These are phyloP conservation scores for Cylas formicarius DNA, from an alignment of 1,140 invertebrate species.

Conservation along the genomic window DNA sequence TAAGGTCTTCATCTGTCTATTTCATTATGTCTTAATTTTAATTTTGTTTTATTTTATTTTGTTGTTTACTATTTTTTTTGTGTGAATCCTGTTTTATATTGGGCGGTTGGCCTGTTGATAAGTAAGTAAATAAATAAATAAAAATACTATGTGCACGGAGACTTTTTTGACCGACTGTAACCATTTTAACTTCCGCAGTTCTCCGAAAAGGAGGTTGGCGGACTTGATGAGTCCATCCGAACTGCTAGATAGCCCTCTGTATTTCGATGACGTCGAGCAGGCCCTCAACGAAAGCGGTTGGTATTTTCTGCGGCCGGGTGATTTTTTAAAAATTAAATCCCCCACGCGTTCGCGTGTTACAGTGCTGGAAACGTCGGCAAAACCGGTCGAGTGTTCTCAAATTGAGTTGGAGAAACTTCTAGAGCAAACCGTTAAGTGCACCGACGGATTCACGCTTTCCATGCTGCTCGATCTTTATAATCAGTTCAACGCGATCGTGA, in stretches of 20 bases:
- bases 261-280: constrained; percentile 39
- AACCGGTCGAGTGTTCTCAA: constrained; percentile 51
- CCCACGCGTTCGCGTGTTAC: background rate
- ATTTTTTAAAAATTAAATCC: constrained; percentile 5
- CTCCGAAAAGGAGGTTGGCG: constrained; percentile 28
- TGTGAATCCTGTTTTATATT: no score
- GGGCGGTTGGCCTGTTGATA: constrained; percentile 10
- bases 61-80: no score
- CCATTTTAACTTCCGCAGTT: constrained; percentile 28
- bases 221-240: constrained; percentile 38
- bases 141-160: no score
- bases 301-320: constrained; percentile 7
- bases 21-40: no score
- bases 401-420: constrained; percentile 52
- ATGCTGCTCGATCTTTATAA: constrained; percentile 56
- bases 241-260: constrained; percentile 35
- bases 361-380: constrained; percentile 23
- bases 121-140: background rate
- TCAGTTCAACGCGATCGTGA: constrained; percentile 51
- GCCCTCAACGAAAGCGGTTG: constrained; percentile 35
- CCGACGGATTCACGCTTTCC: constrained; percentile 49
- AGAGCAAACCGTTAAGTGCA: constrained; percentile 48
- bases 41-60: no score
- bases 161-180: no score
- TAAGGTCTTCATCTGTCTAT: no score